Conservation (phyloP, 2,888 invertebrate genomes). For the Chorisops tibialis region DNA sequence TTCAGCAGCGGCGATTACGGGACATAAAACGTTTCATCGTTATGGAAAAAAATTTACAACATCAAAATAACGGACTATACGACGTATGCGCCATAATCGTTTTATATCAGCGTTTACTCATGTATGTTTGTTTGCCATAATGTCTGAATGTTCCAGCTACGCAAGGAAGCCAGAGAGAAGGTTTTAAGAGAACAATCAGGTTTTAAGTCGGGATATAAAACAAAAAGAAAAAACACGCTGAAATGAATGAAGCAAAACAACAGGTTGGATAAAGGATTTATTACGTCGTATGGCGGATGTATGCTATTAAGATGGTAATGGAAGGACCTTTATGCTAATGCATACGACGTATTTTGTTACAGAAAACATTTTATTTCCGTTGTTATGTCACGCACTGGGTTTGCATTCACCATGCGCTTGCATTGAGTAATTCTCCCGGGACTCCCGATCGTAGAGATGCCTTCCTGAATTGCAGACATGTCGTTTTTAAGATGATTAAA, state of each 20-base stretch:
- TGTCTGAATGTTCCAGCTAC: conserved; percentile 12
- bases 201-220: conserved; percentile 19
- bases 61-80: conserved; percentile 8
- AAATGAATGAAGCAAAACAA: conserved; percentile 17
- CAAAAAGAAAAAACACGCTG: no score
- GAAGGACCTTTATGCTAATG: no score
- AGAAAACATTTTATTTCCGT: no score
- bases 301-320: no score
- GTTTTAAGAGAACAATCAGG: conserved; percentile 23
- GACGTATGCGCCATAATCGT: conserved; percentile 14
- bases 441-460: no score
- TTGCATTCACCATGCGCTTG: no score
- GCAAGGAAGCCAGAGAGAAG: conserved; percentile 6
- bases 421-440: no score
- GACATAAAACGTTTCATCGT: conserved; percentile 25
- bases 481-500: no score
- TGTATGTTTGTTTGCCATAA: conserved; percentile 16
- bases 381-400: no score
- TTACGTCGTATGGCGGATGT: no score
- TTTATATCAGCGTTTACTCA: conserved; percentile 1
- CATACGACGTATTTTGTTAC: no score
- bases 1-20: conserved; percentile 23
- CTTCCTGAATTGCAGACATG: no score
- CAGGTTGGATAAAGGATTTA: conserved; percentile 3
- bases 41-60: conserved; percentile 23